phyloP scores from a whole-genome alignment of 2,797 vertebrate species.

The Myotis findleyi region DNA sequence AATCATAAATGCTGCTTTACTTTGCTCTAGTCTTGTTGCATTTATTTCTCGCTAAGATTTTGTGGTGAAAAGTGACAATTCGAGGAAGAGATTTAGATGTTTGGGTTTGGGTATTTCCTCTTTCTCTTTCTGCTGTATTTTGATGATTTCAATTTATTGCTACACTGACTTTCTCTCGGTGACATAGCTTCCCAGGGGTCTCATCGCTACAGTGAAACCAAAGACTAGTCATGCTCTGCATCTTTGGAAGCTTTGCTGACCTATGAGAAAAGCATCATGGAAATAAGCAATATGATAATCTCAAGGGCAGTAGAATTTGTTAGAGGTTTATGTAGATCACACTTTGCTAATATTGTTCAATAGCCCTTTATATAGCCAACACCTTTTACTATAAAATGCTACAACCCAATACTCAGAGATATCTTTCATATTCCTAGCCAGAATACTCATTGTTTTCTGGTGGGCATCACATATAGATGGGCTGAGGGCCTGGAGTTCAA shows the following conservation, averaged over 20 bases:
- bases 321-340: not conserved
- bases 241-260: not conserved
- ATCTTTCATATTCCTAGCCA: not conserved
- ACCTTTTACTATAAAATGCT: not conserved
- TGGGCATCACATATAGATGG: not conserved
- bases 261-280: not conserved
- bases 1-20: not conserved
- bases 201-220: not conserved
- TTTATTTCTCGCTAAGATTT: slow-evolving; percentile 10
- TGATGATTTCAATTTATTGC: slow-evolving; percentile 49
- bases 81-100: not conserved
- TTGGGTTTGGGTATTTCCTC: not conserved
- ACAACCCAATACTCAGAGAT: not conserved
- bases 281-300: not conserved
- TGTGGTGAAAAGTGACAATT: not conserved
- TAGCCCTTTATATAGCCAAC: not conserved
- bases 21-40: not conserved
- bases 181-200: not conserved
- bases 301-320: not conserved
- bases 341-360: not conserved
- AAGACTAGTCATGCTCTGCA: not conserved
- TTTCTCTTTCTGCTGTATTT: not conserved
- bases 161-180: not conserved
- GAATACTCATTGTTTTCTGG: not conserved
- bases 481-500: not conserved